Base-by-base conservation (phyloP, 2,797 vertebrate species). In the Parauchenoglanis ngamensis region DNA sequence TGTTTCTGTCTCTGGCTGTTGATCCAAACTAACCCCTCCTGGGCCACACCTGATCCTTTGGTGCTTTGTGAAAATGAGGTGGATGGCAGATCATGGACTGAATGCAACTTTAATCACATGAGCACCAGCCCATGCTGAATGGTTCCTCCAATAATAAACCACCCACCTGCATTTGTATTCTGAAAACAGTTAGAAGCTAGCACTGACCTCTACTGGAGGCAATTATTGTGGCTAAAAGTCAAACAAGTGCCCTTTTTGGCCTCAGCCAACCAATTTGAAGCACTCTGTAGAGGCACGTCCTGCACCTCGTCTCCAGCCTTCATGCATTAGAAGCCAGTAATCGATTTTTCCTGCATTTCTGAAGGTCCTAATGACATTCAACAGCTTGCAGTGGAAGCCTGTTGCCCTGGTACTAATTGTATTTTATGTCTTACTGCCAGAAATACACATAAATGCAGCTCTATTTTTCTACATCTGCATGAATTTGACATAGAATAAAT, bases 291-390 rank as follows among this genome's bases (percentile, higher is more conserved):
- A 83, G 40, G 49, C 78, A 82, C 84, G 80, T 82, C 80, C 80
- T 82, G 61, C 80, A 83, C 84, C 75, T 49, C n/a, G 7, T 56
- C 68, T 82, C 52, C 28, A 76, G 61, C 82, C 44, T 83, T 75
- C 68, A 80, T 40, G 52, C 83, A 87, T 85, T 78, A 75, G 54
- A 61, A 86, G 44, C 56, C 57, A 49, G 73, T 89, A 87, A 90
- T 86, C 87, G 85, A 89, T 91, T 90, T 86, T 87, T 75, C 56
- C 87, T 56, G 61, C 57, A 52, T 84, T 86, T 89, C 78, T 89
- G 73, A 89, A 88, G 85, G 89, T 85, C 73, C 65, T 90, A 70
- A 88, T 91, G 84, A 89, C 84, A 68, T 89, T 89, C 73, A 52
- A 73, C 63, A 2, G 28, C 82, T 87, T 77, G 25, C 70, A 77